These are phyloP conservation scores for Bos taurus DNA, from an alignment of 2,113 vertebrate species.

Conservation along the genomic window DNA sequence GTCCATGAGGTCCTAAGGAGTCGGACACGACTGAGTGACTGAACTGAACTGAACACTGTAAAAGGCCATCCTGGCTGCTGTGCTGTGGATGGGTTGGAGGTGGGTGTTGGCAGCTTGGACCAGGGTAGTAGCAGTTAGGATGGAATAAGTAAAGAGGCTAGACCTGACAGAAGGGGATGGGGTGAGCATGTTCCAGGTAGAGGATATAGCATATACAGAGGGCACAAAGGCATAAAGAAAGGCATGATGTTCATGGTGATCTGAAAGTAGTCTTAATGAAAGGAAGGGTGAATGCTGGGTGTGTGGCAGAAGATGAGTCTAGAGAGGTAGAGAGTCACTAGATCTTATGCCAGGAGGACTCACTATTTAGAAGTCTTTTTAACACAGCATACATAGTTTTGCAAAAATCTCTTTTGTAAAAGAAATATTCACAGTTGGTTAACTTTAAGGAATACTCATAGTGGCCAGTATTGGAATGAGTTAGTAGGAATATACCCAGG, in stretches of 20 bases:
- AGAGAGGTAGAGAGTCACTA: background rate
- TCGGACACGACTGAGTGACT: background rate
- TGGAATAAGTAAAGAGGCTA: background rate
- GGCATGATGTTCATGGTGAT: background rate
- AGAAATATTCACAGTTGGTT: background rate
- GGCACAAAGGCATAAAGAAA: background rate
- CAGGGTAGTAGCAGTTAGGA: background rate
- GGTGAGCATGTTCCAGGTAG: background rate
- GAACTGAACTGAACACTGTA: background rate
- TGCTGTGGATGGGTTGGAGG: background rate
- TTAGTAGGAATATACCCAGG: background rate
- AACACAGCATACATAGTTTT: background rate
- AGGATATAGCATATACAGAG: background rate
- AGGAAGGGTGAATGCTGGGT: background rate
- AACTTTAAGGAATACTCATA: background rate
- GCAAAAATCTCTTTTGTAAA: background rate
- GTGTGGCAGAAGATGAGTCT: background rate
- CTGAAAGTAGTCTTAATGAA: background rate
- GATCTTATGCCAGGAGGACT: background rate
- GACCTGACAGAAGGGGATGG: background rate
- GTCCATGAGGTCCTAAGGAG: background rate
- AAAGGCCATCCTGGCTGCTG: background rate
- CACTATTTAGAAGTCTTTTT: background rate
- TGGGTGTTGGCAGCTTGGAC: background rate
- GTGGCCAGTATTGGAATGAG: background rate